Conservation (phyloP, 2,797 vertebrate genomes). For the Silurus aristotelis region DNA sequence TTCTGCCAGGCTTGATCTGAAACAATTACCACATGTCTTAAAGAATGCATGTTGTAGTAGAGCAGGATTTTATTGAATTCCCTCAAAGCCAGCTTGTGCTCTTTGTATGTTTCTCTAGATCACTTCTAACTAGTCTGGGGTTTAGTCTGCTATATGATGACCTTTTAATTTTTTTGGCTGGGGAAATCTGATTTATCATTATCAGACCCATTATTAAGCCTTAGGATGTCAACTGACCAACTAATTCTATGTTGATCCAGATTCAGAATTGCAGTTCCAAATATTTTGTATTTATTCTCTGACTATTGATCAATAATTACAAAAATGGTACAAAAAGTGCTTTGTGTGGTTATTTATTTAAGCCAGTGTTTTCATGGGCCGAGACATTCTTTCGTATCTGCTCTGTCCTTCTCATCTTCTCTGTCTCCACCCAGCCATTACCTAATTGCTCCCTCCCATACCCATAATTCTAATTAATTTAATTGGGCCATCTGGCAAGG, state of each 20-base stretch:
- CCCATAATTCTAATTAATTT: constrained; percentile 73
- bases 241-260: background rate
- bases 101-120: background rate
- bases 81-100: background rate
- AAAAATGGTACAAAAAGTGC: background rate
- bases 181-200: background rate
- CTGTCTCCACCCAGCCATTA: background rate
- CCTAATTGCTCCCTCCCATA: constrained; percentile 42
- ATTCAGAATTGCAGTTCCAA: background rate
- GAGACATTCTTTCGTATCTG: constrained; percentile 47
- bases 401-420: background rate
- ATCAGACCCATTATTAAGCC: background rate
- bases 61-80: background rate
- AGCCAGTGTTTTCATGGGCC: constrained; percentile 57
- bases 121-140: background rate
- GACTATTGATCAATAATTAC: background rate
- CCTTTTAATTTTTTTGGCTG: background rate
- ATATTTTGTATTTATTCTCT: background rate
- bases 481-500: constrained; percentile 67
- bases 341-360: background rate
- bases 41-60: background rate
- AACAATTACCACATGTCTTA: background rate
- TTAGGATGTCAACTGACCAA: background rate
- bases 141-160: background rate
- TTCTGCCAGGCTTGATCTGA: constrained; percentile 3